Evolutionary conservation across 2,113 vertebrate species (phyloP), one percentile per base, ranked within the genome.

Genomic region (Conger conger): DNA sequence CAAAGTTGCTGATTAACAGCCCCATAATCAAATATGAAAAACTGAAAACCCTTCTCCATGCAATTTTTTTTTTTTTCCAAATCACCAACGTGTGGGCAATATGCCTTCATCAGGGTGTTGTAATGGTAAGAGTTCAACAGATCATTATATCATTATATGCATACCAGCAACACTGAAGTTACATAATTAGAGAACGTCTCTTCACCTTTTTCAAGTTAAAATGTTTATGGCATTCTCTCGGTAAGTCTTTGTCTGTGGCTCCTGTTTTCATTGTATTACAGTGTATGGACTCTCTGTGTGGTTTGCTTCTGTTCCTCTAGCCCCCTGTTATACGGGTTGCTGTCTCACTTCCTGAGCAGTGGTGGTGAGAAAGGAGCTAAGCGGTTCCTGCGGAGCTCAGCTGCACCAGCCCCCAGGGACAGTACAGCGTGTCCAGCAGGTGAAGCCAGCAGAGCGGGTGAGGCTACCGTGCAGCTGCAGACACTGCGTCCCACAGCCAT

Each of bases 241-340:
- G 68, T 63, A 23, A 63, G 20, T 63, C 27, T 63, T 63, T 23
- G 7, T 63, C 23, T 23, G 57, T 63, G 4, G 63, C 63, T 30
- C 9, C 63, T 9, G 11, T 30, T 73, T 73, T 1, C 63, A 33
- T 73, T 73, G 27, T n/a, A 73, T 73, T 30, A 50, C 45, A 13
- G 37, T 85, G 76, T 79, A 40, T 60, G 54, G 1, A 18, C 13
- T 7, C 45, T 50, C 4, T 81, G 40, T 38, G 6, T 40, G 54
- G 9, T 79, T 53, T 84, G 8, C 76, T 23, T 42, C 42, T 84
- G 80, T 84, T 50, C 68, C 82, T 88, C n/a, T 91, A 99, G 98
- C 85, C 98, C 98, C 87, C 96, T 99, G 81, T 86, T 99, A 2
- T 99, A 99, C 79, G 97, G 97, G 68, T 93, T 99, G 88, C 83